Base-by-base conservation (phyloP, 2,113 vertebrate species). In the Podilymbus podiceps region DNA sequence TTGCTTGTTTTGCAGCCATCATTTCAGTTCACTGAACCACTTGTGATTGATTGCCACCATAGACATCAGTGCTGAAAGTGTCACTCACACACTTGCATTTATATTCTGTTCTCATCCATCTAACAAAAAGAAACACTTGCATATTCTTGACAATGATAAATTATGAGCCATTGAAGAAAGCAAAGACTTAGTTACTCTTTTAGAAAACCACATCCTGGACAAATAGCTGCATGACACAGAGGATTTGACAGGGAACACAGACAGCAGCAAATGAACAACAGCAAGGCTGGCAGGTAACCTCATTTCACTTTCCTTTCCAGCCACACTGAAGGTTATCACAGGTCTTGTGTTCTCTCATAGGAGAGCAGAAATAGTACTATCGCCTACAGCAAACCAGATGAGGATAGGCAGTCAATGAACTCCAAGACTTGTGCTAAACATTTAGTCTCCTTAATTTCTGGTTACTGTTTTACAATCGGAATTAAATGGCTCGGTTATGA, bases 91-190 rank as follows among this genome's bases (percentile, higher is more conserved):
- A n/a, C 58, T 44, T 69, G 72, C 77, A 94, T 96, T 97, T 94
- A 90, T 78, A 96, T 90, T 97, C 97, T 73, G 22, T 79, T 93
- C 92, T 92, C 95, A 92, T 82, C 82, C 46, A 76, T 27, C 83
- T 47, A 75, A 91, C 74, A 86, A 84, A 96, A 90, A 89, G 94
- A 94, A 97, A 94, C 0, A 8, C 79, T 88, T 93, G 88, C 95
- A 94, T 94, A 96, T 97, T 97, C 92, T 79, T 96, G 92, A 95
- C 96, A 94, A 90, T 90, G 96, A 97, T 95, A 96, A 96, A 97
- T 97, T 91, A 90, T 59, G 63, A 93, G 69, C 58, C 71, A 82
- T n/a, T 85, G 90, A 94, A 73, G 77, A 92, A 49, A 94, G 68
- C 79, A 93, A 89, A 95, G 91, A 93, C 85, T 95, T 85, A 94